Evolutionary conservation across 2,888 invertebrate species (phyloP).

Genomic region (Ptilodon capucinus): DNA sequence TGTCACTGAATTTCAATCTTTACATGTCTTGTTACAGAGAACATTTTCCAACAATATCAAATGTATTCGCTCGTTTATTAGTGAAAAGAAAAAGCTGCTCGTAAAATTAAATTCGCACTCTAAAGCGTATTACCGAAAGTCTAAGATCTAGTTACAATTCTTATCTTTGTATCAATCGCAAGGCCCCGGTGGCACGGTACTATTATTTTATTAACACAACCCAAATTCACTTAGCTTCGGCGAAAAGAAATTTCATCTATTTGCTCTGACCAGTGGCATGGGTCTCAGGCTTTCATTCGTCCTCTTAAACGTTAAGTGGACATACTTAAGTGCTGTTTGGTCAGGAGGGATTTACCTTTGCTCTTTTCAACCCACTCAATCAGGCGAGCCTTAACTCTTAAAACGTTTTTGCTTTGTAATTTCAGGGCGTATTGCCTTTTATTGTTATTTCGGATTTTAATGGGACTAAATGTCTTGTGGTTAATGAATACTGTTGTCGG

Average conservation of each 20-base stretch:
- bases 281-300: constrained; percentile 58
- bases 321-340: constrained; percentile 78
- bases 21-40: too few species aligned
- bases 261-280: constrained; percentile 58
- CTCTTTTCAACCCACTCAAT: constrained; percentile 77
- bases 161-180: constrained; percentile 15
- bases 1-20: too few species aligned
- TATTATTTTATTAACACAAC: constrained; percentile 45
- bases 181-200: constrained; percentile 24
- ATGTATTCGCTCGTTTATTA: too few species aligned
- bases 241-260: constrained; percentile 67
- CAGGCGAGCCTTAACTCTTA: constrained; percentile 57
- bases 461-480: neutral
- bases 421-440: constrained; percentile 33
- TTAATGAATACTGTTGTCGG: neutral
- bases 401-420: constrained; percentile 58
- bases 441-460: neutral
- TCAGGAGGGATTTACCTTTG: constrained; percentile 78
- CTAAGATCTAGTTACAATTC: constrained; percentile 13
- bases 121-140: constrained; percentile 17
- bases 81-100: constrained; percentile 5
- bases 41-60: too few species aligned
- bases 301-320: constrained; percentile 71
- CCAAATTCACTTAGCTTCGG: constrained; percentile 37
- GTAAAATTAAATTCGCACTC: constrained; percentile 24